Evolutionary conservation across 2,113 vertebrate species (phyloP).

Genomic region (Trachemys scripta): DNA sequence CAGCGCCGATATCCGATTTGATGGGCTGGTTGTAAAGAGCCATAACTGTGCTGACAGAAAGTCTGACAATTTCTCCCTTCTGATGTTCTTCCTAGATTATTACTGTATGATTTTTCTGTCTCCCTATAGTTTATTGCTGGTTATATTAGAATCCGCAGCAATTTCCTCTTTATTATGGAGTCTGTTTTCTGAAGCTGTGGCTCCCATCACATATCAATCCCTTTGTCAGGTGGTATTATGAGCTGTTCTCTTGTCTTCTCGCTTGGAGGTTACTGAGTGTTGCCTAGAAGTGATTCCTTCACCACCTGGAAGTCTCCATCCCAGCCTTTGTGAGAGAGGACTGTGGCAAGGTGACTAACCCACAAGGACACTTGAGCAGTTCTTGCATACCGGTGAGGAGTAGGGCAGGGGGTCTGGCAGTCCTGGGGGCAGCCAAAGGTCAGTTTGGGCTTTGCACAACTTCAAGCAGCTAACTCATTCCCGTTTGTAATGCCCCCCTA

Average conservation of each 20-base stretch:
- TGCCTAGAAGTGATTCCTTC: background rate
- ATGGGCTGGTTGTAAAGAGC: background rate
- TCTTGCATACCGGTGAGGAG: background rate
- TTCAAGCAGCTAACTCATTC: rapidly evolving
- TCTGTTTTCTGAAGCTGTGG: rapidly evolving
- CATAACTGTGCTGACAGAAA: rapidly evolving
- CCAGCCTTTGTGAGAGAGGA: background rate
- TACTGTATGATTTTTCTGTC: rapidly evolving
- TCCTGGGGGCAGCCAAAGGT: background rate
- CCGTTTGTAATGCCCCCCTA: rapidly evolving
- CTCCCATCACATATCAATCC: background rate
- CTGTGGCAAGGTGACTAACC: background rate
- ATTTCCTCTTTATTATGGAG: rapidly evolving
- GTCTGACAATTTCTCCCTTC: background rate
- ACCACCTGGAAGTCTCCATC: background rate
- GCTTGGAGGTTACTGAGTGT: rapidly evolving
- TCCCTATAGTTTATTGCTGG: background rate
- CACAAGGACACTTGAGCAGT: background rate
- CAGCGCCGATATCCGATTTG: background rate
- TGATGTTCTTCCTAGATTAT: background rate
- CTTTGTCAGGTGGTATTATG: rapidly evolving
- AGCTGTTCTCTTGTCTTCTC: rapidly evolving
- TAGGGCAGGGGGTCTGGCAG: background rate
- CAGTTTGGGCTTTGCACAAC: rapidly evolving
- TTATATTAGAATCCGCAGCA: rapidly evolving